Evolutionary conservation across 2,113 vertebrate genomes (phyloP).

Genomic region (Rhegmatorhina hoffmannsi): DNA sequence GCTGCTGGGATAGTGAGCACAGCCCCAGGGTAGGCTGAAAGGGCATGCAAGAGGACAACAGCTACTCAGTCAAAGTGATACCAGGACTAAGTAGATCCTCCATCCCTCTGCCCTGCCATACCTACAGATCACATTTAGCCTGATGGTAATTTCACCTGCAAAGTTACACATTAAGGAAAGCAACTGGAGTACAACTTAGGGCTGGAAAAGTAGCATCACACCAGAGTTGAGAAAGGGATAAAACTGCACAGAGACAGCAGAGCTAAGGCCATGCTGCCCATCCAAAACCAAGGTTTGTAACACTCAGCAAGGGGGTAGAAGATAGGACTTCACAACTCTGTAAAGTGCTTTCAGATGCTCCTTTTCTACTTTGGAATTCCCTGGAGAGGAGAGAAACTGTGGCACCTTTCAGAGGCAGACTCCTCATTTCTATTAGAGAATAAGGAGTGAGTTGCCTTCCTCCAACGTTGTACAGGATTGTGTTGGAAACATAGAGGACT

Average conservation of each 20-base stretch:
- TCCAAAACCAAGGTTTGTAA: not conserved
- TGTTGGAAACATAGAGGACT: not conserved
- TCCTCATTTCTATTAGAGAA: not conserved
- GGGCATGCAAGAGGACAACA: not conserved
- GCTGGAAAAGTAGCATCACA: not conserved
- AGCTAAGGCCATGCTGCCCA: not conserved
- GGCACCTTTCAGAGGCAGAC: not conserved
- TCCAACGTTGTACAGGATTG: fast-evolving
- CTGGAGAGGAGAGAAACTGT: not conserved
- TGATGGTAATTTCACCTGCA: not conserved
- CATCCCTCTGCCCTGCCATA: not conserved
- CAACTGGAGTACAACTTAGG: not conserved
- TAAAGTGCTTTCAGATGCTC: not conserved
- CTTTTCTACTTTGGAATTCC: not conserved
- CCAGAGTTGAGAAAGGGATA: not conserved
- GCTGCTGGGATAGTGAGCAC: not conserved
- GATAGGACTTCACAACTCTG: not conserved
- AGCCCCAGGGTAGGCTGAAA: not conserved
- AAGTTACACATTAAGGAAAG: not conserved
- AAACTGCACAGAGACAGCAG: fast-evolving
- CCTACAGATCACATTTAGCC: not conserved
- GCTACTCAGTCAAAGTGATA: not conserved
- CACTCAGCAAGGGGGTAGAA: not conserved
- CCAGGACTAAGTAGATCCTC: not conserved
- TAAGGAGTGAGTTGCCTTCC: not conserved